A percentile compares a stretch with the other conserved stretches of the same genome.
phyloP scores from a whole-genome alignment of 2,888 invertebrate species.

The Melolontha melolontha region DNA sequence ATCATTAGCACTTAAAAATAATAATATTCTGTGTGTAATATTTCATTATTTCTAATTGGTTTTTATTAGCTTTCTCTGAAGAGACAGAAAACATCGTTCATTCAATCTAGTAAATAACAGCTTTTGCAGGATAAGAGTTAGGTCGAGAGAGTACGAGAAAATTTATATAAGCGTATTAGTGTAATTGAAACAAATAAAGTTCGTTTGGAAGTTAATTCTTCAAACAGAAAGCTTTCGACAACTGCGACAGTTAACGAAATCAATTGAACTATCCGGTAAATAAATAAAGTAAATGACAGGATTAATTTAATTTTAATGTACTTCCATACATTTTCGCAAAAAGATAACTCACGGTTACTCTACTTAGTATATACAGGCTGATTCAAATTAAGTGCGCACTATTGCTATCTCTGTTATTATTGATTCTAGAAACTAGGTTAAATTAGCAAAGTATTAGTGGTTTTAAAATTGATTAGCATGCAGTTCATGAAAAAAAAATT shows the following conservation, averaged over 20 bases:
- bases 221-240: conserved; percentile 3
- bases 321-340: no score
- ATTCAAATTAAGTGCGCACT: no score
- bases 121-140: not conserved
- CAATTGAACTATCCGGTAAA: conserved; percentile 12
- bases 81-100: conserved; percentile 4
- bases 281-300: not conserved
- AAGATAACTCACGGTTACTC: no score
- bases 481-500: no score
- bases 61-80: not conserved
- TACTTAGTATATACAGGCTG: no score
- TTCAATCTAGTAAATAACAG: conserved; percentile 26
- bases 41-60: not conserved
- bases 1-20: no score
- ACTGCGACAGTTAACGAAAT: conserved; percentile 8
- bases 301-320: no score
- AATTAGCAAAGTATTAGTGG: no score
- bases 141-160: conserved; percentile 4
- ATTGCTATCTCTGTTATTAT: no score
- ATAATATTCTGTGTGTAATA: no score
- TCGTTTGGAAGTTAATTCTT: conserved; percentile 28
- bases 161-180: conserved; percentile 32
- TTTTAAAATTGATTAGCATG: no score
- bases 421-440: no score
- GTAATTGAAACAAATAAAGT: conserved; percentile 29